Percentiles rank a stretch among this genome's conserved stretches.
Evolutionary conservation across 2,113 vertebrate genomes (phyloP).

Genomic region (Chaetorhynchus papuensis): DNA sequence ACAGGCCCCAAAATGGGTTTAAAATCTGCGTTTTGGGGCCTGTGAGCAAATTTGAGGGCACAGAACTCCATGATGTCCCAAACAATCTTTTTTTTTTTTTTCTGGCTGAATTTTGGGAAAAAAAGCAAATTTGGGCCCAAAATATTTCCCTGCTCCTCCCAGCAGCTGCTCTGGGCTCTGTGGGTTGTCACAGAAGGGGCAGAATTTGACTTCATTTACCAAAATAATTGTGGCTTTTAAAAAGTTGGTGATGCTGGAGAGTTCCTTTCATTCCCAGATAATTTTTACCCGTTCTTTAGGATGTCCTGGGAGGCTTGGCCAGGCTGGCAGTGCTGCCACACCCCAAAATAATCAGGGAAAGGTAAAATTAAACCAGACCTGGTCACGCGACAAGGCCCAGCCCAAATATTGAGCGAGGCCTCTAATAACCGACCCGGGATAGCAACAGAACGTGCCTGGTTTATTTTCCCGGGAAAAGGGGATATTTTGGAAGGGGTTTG

Average conservation of each 20-base stretch:
- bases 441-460: constrained; percentile 12
- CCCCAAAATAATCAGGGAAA: background rate
- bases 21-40: background rate
- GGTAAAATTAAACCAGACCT: background rate
- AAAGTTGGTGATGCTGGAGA: background rate
- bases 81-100: background rate
- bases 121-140: background rate
- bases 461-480: constrained; percentile 17
- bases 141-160: background rate
- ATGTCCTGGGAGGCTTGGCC: background rate
- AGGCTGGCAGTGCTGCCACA: rapidly evolving
- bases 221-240: background rate
- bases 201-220: background rate
- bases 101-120: background rate
- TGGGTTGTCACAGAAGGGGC: background rate
- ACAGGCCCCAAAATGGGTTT: background rate
- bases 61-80: background rate
- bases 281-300: background rate
- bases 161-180: background rate
- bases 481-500: background rate
- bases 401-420: background rate
- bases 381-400: background rate
- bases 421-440: background rate
- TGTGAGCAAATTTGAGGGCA: rapidly evolving
- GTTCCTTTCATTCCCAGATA: background rate